These are phyloP conservation scores for Drosophila bunnanda DNA, from an alignment of 2,888 invertebrate species.

Conservation along the genomic window DNA sequence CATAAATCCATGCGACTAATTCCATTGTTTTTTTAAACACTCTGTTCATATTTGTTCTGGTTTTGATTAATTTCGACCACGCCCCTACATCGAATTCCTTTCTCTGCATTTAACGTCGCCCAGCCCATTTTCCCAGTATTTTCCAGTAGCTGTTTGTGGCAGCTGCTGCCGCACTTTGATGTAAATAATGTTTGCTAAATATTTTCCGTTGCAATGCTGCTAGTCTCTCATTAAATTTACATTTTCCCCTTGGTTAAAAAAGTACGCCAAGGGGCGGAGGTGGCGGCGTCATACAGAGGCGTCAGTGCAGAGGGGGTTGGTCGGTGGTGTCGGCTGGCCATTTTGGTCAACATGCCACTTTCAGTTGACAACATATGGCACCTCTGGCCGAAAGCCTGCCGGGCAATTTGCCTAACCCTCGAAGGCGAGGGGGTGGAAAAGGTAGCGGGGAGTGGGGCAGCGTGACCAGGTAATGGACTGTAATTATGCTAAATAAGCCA, in stretches of 20 bases:
- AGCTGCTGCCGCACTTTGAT: constrained; percentile 68
- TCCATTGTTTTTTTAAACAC: background rate
- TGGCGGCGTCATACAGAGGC: background rate
- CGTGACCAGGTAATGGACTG: constrained; percentile 77
- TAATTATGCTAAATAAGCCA: constrained; percentile 77
- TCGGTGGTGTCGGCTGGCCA: constrained; percentile 35
- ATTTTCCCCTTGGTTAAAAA: constrained; percentile 54
- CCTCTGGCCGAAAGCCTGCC: constrained; percentile 36
- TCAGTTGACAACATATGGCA: constrained; percentile 76
- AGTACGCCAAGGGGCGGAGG: constrained; percentile 9
- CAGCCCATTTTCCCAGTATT: constrained; percentile 1
- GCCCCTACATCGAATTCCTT: constrained; percentile 24
- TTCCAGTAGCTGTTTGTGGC: constrained; percentile 49
- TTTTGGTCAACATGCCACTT: constrained; percentile 56
- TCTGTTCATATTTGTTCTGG: constrained; percentile 10
- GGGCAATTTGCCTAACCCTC: constrained; percentile 45
- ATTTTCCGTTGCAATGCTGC: constrained; percentile 51
- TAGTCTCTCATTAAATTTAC: constrained; percentile 71
- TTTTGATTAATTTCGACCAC: constrained; percentile 28
- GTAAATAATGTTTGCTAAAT: constrained; percentile 70
- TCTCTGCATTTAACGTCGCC: constrained; percentile 27
- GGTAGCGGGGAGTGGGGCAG: constrained; percentile 9
- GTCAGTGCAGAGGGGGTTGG: constrained; percentile 2
- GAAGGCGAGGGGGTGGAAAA: background rate
- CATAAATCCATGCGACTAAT: background rate